Percentiles rank a stretch among this genome's conserved stretches.
These are phyloP conservation scores for Mungos mungo DNA, from an alignment of 2,113 vertebrate genomes.

Conservation along the genomic window DNA sequence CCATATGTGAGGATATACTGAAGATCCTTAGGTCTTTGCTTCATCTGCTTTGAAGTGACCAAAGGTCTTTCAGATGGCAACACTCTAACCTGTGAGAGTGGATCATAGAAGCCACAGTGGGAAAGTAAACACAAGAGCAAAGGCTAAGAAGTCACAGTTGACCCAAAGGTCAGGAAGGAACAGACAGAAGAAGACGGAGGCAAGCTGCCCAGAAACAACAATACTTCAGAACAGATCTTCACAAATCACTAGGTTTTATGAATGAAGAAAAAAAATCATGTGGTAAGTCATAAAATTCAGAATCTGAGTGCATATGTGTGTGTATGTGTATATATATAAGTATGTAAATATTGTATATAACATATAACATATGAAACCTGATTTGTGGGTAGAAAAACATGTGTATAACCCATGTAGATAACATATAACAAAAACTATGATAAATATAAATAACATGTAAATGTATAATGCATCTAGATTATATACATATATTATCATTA, in stretches of 20 bases:
- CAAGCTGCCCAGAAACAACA: background rate
- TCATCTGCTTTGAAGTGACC: background rate
- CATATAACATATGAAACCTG: background rate
- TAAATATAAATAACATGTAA: background rate
- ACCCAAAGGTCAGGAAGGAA: background rate
- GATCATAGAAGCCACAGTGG: background rate
- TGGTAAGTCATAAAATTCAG: background rate
- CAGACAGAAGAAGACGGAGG: background rate
- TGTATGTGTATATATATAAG: too few relatives aligned
- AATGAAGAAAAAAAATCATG: background rate
- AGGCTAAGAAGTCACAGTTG: background rate
- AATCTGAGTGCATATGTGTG: background rate
- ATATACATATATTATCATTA: background rate
- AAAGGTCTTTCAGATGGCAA: background rate
- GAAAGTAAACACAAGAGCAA: background rate
- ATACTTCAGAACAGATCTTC: background rate
- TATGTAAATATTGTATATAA: background rate
- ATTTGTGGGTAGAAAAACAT: background rate
- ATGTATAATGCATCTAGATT: background rate
- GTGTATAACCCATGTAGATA: background rate
- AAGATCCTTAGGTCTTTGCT: background rate
- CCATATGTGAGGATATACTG: fast-evolving
- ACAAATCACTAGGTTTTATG: background rate
- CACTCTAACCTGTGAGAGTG: background rate
- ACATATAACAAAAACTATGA: background rate